These are phyloP conservation scores for Acrossocheilus wenchowensis DNA, from an alignment of 2,797 vertebrate species.

Conservation along the genomic window DNA sequence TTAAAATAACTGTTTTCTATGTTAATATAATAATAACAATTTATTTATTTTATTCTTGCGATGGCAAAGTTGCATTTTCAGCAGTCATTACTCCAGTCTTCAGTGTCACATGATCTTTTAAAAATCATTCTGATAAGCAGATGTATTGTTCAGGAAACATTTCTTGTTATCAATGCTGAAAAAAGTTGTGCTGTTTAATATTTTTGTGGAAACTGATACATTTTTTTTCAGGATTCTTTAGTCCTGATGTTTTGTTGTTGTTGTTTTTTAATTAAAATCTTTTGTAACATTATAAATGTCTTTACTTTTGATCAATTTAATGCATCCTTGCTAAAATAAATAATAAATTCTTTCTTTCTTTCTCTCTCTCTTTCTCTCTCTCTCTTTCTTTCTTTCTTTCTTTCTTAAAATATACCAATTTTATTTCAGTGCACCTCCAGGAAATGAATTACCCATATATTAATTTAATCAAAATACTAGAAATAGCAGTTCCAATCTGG, in stretches of 20 bases:
- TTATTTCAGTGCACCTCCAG: neutral
- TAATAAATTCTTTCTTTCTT: neutral
- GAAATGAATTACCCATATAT: neutral
- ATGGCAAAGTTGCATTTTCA: neutral
- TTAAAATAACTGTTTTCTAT: neutral
- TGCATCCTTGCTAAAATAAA: neutral
- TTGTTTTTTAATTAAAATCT: too few species aligned
- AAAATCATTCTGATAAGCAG: neutral
- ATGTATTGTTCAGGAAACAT: too few species aligned
- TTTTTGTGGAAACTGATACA: neutral
- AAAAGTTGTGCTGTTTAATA: neutral
- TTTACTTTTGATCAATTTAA: neutral
- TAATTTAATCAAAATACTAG: neutral
- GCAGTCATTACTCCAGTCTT: neutral
- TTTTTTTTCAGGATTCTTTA: neutral
- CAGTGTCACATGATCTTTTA: neutral
- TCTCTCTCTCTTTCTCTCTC: too few species aligned
- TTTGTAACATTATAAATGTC: neutral
- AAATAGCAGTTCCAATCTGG: neutral
- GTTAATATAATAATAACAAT: neutral
- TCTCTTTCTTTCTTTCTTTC: too few species aligned
- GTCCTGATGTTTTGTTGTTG: too few species aligned
- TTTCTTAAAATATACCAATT: neutral
- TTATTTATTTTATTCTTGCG: neutral
- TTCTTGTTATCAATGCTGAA: neutral